Conservation (phyloP, 2,797 vertebrate genomes). For the Poecile montanus region DNA sequence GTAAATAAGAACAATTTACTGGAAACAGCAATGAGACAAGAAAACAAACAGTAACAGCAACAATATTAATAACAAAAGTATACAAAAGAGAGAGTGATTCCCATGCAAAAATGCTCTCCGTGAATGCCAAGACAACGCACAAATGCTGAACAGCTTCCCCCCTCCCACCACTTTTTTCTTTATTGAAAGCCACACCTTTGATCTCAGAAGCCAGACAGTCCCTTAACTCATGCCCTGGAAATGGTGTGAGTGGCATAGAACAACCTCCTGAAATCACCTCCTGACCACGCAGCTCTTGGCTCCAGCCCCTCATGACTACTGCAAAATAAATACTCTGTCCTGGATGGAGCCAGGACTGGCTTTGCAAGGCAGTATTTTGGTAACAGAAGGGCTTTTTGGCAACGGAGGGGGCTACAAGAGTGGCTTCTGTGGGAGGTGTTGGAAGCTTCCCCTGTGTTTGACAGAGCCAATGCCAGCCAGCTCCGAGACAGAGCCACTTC, state of each 20-base stretch:
- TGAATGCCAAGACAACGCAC: background rate
- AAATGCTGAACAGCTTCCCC: background rate
- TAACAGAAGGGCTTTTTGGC: too few species aligned
- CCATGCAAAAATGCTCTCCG: background rate
- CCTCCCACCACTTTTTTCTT: background rate
- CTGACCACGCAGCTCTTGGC: background rate
- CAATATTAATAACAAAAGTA: background rate
- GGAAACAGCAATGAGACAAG: background rate
- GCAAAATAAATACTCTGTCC: background rate
- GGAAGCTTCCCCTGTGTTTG: background rate
- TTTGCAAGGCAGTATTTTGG: background rate
- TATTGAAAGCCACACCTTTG: background rate
- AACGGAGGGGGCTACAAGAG: background rate
- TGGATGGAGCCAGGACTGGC: background rate
- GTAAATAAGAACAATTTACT: background rate
- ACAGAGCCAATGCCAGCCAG: background rate
- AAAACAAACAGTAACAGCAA: background rate
- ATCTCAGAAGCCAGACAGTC: background rate
- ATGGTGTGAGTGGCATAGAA: background rate
- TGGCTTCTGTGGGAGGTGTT: background rate
- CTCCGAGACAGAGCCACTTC: background rate
- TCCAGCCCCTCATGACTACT: background rate
- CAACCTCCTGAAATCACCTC: too few species aligned
- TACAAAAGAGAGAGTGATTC: background rate
- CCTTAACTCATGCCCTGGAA: background rate